Evolutionary conservation across 2,888 invertebrate genomes (phyloP), one percentile per base, ranked within the genome.

Genomic region (Luperina nickerlii): DNA sequence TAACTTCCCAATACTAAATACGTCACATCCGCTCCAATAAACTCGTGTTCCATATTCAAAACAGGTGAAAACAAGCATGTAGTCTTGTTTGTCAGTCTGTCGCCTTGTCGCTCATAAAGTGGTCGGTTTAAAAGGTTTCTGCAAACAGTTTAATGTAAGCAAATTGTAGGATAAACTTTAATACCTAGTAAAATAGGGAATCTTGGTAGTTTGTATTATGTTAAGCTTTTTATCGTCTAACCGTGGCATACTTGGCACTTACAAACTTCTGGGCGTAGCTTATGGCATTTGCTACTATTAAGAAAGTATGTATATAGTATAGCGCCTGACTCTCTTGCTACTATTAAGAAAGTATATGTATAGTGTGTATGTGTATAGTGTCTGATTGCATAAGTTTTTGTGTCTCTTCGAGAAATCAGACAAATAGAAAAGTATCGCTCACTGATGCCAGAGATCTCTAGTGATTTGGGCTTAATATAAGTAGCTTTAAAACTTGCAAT

Each of bases 1-100:
- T 32, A 62, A 66, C 70, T 72, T 73, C 69, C 68, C 74, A 65
- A 78, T 86, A 60, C 11, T 71, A 83, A 87, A 86, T 76, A 82
- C 79, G 79, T 86, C 77, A 85, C 68, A 73, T 85, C 82, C 87
- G 83, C 65, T 72, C 71, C 71, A 82, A 83, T 83, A 85, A 80
- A 87, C 79, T 79, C 66, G 57, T 80, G 78, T 78, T 79, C 77
- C 87, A 74, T 76, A 76, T 84, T 88, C 67, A 63, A 87, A 87
- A 72, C 85, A 76, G 77, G 79, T 86, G 79, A 81, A 76, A 81
- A 86, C 74, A 69, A 69, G 75, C 69, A 65, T 78, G 65, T 65
- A 86, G 72, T 75, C 76, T 79, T 82, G 85, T 89, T 76, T 82
- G 87, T 89, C 72, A 74, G 82, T 84, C 80, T 87, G 76, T 81